A percentile compares a stretch with the other conserved stretches of the same genome.
phyloP scores from a whole-genome alignment of 2,797 vertebrate species.

The Crax fasciolata region DNA sequence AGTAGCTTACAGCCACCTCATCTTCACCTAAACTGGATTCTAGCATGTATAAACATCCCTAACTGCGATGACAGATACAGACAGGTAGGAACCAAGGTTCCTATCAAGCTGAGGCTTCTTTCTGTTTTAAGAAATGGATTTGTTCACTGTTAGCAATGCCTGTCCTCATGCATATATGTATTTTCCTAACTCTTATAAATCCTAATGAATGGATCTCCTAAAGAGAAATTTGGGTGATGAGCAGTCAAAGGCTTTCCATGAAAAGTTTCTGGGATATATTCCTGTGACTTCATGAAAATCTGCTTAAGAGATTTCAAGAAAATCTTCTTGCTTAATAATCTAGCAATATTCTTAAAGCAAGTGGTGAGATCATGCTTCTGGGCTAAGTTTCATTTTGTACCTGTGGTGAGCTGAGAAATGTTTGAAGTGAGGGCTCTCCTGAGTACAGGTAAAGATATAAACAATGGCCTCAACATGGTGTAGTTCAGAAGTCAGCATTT shows the following conservation, averaged over 20 bases:
- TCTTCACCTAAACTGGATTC: background rate
- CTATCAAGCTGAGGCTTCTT: background rate
- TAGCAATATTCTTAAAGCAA: background rate
- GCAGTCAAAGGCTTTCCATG: background rate
- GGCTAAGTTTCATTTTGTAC: background rate
- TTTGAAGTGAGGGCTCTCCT: background rate
- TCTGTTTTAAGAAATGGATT: background rate
- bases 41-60: background rate
- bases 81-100: fast-evolving
- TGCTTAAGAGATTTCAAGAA: background rate
- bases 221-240: background rate
- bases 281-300: constrained; percentile 1
- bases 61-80: background rate
- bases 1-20: background rate
- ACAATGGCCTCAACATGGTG: background rate
- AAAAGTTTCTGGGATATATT: background rate
- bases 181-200: background rate
- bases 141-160: background rate
- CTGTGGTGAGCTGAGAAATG: background rate
- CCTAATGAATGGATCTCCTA: fast-evolving
- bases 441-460: background rate
- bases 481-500: background rate
- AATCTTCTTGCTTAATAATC: background rate
- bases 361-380: background rate
- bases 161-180: background rate